Evolutionary conservation across 2,888 invertebrate genomes (phyloP), one percentile per base, ranked within the genome.

Genomic region (Nasonia oneida): DNA sequence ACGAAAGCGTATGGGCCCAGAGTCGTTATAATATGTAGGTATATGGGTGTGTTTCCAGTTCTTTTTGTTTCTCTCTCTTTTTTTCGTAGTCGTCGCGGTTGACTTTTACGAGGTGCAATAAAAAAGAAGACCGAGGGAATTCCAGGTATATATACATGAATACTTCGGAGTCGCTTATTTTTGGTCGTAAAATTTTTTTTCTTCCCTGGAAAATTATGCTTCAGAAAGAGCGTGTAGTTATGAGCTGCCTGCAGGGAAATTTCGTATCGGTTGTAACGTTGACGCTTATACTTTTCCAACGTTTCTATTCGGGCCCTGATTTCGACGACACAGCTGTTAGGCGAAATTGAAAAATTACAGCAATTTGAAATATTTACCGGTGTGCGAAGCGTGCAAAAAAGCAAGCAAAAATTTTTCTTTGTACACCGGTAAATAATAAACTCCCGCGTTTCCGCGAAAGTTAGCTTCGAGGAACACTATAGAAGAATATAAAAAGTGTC

Each of bases 141-240:
- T 73, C 73, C 39, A 18, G 71, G 29, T 61, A 53, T 53, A 47
- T 47, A 47, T 47, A 47, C 64, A n/a, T 75, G 71, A 76, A 80
- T 70, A 61, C 74, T 64, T 74, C 50, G 64, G 57, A 61, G 61
- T 5, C 29, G 29, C 57, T 12, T 74, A 53, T 84, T 84, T 77
- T 84, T 79, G 37, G 39, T 74, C 37, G 47, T 83, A 74, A 84
- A 84, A n/a, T 53, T 29, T 73, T 53, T 74, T 79, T 79, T 37
- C 73, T 37, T 39, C 39, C 2, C 33, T 23, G 42, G 33, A 64
- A 79, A 83, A 79, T 79, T 79, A 79, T 83, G 78, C 37, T 1
- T 8, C 6, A 3, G 47, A 10, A 3, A 57, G 42, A 2, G 23
- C 50, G 29, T 29, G 75, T 23, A 74, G 39, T 33, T 82, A 42